Evolutionary conservation across 2,113 vertebrate species (phyloP), one percentile per base, ranked within the genome.

Genomic region (Bubo bubo): DNA sequence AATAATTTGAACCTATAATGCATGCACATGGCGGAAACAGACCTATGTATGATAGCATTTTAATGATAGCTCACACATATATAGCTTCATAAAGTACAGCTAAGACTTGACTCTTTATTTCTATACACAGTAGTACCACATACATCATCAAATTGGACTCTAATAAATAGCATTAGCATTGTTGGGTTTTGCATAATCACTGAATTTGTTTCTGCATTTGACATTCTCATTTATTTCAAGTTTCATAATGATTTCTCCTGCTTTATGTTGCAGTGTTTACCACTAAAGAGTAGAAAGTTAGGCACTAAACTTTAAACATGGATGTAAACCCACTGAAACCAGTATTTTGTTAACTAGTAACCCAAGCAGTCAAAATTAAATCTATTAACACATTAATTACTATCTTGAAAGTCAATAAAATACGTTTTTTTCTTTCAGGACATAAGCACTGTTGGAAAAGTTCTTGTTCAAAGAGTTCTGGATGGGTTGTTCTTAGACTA

Each of bases 401-500:
- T 59, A 56, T 32, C 14, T 91, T 47, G 26, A 53, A 87, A 37
- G 32, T 93, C 84, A 86, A 96, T 68, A 84, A 62, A 93, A 87
- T 91, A 84, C 52, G 27, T 70, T 75, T 58, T 79, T 66, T 79
- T 35, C 16, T 97, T 94, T 37, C 82, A 98, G 96, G 96, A 97
- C 68, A 97, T 97, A 95, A 95, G 97, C 81, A 95, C 93, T 84
- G 79, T 97, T 79, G 97, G 97, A 92, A 95, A 98, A 94, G 87
- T 93, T 88, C 91, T 97, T 92, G 89, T 95, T 91, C 96, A 96
- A 95, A 93, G 95, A 95, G 95, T 97, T 75, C 88, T 98, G 80
- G 95, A 98, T 76, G 75, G 89, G 15, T 98, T 93, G 22, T 93
- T 98, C 94, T 91, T 97, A 94, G 95, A 98, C 62, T 98, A 96